Percentiles rank a stretch among this genome's conserved stretches.
Conservation (phyloP, 2,797 vertebrate genomes). For the Microchirus variegatus region DNA sequence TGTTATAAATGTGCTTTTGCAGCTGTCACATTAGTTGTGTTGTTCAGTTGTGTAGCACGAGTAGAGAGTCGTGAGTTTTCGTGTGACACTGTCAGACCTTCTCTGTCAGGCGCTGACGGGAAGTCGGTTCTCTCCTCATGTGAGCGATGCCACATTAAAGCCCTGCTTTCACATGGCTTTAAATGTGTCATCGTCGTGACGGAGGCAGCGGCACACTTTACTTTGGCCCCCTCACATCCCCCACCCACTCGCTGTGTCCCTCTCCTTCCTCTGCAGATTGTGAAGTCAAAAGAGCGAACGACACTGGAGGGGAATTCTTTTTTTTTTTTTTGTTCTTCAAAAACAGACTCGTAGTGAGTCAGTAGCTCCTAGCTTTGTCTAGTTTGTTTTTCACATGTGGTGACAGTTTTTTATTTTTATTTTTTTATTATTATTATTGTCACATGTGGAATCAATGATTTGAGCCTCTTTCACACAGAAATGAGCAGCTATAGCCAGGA, state of each 20-base stretch:
- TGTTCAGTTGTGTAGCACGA: conserved; percentile 3
- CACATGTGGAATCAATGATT: conserved; percentile 40
- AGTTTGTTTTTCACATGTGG: conserved; percentile 25
- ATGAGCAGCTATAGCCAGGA: too few relatives aligned
- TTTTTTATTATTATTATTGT: conserved; percentile 12
- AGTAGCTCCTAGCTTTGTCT: conserved; percentile 46
- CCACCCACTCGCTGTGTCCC: conserved; percentile 11
- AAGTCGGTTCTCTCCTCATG: conserved; percentile 51
- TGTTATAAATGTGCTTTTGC: too few relatives aligned
- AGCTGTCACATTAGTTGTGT: not conserved
- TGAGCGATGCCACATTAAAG: conserved; percentile 58
- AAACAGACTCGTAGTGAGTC: conserved; percentile 62
- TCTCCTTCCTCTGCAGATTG: conserved; percentile 49
- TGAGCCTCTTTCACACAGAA: too few relatives aligned
- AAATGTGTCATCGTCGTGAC: conserved; percentile 63
- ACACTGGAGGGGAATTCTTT: conserved; percentile 36
- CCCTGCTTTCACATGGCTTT: conserved; percentile 56
- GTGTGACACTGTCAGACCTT: conserved; percentile 21
- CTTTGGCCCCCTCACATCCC: not conserved
- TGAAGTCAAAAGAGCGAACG: conserved; percentile 50
- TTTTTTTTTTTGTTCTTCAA: conserved; percentile 27
- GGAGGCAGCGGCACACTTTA: conserved; percentile 45
- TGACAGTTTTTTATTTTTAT: conserved; percentile 7
- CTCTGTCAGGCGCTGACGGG: conserved; percentile 33
- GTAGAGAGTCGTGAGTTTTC: conserved; percentile 9